A percentile compares a stretch with the other conserved stretches of the same genome.
These are phyloP conservation scores for Triops longicaudatus DNA, from an alignment of 1,140 invertebrate species.

Conservation along the genomic window DNA sequence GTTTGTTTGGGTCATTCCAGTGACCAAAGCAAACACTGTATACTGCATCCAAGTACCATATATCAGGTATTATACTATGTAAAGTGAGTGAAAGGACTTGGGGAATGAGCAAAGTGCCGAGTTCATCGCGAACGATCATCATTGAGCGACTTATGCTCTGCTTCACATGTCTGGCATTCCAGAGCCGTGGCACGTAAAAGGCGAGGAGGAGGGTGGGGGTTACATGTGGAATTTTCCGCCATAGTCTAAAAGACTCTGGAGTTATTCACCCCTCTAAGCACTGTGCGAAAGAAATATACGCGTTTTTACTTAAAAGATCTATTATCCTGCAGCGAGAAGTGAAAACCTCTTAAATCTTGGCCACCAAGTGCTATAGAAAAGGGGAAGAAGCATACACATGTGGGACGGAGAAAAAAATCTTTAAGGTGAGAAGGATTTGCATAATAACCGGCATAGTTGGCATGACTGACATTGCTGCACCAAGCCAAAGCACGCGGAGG, in stretches of 20 bases:
- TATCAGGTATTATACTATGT: no score
- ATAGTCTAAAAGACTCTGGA: not conserved
- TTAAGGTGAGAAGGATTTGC: constrained; percentile 12
- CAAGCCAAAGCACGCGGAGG: constrained; percentile 4
- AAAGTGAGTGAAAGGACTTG: no score
- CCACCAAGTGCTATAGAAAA: not conserved
- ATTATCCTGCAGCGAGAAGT: constrained; percentile 6
- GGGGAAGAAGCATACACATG: not conserved
- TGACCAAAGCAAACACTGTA: no score
- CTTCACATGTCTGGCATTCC: no score
- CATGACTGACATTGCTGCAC: constrained; percentile 11
- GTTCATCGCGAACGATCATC: no score
- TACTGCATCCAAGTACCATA: no score
- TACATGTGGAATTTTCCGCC: not conserved
- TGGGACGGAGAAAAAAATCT: not conserved
- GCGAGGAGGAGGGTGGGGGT: no score
- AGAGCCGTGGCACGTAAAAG: no score
- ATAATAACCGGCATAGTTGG: constrained; percentile 15
- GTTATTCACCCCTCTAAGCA: not conserved
- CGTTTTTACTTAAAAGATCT: not conserved
- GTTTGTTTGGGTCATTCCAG: no score
- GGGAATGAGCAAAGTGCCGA: no score
- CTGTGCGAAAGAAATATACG: not conserved
- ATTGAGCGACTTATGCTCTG: no score
- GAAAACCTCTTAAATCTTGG: not conserved